Conservation (phyloP, 2,888 invertebrate genomes). For the Ophion ellenae region DNA sequence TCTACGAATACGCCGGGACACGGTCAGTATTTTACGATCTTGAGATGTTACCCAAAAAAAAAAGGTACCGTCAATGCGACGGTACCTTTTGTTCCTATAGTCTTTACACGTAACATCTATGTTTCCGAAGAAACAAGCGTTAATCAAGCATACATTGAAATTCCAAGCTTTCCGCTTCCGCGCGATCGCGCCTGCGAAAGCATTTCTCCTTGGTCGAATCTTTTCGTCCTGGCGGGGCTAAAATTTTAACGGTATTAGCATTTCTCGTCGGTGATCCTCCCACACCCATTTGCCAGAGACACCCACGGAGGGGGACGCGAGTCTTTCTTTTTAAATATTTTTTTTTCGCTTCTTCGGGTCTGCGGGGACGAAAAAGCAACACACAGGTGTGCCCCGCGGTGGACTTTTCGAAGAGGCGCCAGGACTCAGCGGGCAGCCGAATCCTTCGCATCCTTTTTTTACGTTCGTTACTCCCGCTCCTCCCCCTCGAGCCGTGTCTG, state of each 20-base stretch:
- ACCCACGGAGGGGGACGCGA: conserved; percentile 22
- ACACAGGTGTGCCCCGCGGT: conserved; percentile 73
- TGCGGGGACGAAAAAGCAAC: conserved; percentile 51
- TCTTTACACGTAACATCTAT: conserved; percentile 5
- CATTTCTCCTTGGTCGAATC: conserved; percentile 37
- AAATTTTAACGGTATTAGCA: conserved; percentile 56
- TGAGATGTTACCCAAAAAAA: neutral
- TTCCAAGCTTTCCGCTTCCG: neutral
- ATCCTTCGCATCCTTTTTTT: conserved; percentile 58
- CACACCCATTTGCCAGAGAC: conserved; percentile 49
- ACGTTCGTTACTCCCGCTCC: conserved; percentile 31
- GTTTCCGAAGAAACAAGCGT: neutral
- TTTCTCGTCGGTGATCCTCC: conserved; percentile 45
- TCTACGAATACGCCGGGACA: neutral
- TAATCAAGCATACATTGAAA: neutral
- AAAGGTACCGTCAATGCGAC: neutral
- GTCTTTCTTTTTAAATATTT: conserved; percentile 16
- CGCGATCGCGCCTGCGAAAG: neutral
- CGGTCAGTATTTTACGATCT: neutral
- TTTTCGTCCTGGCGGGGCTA: neutral
- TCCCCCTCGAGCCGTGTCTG: conserved; percentile 13
- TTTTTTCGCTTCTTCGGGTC: conserved; percentile 32
- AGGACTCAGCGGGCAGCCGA: conserved; percentile 74
- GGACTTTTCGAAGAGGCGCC: conserved; percentile 72
- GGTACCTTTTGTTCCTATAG: neutral